Conservation (phyloP, 2,888 invertebrate species). For the Bedellia somnulentella region DNA sequence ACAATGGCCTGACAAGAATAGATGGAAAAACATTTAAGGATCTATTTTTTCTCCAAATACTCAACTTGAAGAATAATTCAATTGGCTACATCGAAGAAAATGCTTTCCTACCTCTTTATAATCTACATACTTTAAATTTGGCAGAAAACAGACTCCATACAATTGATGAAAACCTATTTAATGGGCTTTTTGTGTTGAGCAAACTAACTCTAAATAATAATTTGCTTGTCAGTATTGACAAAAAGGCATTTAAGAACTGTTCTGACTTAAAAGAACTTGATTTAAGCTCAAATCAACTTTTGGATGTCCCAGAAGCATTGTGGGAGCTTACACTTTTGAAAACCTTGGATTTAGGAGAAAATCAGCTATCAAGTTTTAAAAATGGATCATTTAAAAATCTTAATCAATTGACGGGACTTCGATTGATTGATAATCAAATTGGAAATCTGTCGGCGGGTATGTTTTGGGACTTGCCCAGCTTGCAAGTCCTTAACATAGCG, state of each 20-base stretch:
- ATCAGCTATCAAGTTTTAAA: slow-evolving; percentile 80
- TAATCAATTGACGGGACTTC: slow-evolving; percentile 82
- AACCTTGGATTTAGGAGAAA: slow-evolving; percentile 89
- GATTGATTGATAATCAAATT: slow-evolving; percentile 88
- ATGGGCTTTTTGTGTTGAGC: slow-evolving; percentile 80
- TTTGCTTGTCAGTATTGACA: slow-evolving; percentile 75
- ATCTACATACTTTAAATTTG: slow-evolving; percentile 85
- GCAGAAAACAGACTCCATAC: slow-evolving; percentile 85
- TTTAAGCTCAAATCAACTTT: slow-evolving; percentile 82
- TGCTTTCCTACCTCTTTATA: slow-evolving; percentile 84
- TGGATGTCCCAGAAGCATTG: slow-evolving; percentile 79
- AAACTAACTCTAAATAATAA: slow-evolving; percentile 86
- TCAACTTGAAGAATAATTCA: slow-evolving; percentile 83
- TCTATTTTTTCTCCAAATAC: slow-evolving; percentile 80
- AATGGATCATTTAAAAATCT: slow-evolving; percentile 86
- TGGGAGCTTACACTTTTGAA: slow-evolving; percentile 81
- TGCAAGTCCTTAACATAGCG: slow-evolving; percentile 86
- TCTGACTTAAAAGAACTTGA: slow-evolving; percentile 87
- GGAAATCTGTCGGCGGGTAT: slow-evolving; percentile 82
- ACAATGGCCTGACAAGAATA: slow-evolving; percentile 82
- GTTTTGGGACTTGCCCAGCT: slow-evolving; percentile 82
- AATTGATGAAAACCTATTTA: slow-evolving; percentile 79
- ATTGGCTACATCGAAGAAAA: slow-evolving; percentile 88
- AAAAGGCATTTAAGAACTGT: slow-evolving; percentile 83
- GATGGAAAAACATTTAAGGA: slow-evolving; percentile 86